Base-by-base conservation (phyloP, 2,888 invertebrate species). In the Xestia ashworthii region DNA sequence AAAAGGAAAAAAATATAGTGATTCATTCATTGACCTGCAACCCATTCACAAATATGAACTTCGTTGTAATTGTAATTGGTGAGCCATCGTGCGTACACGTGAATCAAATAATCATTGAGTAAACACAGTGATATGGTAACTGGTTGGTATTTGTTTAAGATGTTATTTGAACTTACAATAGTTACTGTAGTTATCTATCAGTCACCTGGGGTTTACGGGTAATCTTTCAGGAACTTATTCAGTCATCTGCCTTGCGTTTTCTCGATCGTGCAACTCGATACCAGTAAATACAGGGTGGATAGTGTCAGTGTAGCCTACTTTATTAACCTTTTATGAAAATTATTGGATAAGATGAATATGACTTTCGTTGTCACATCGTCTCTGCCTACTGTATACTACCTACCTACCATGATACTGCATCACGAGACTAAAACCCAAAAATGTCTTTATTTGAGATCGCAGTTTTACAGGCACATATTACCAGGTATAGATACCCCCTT, bases 1-100 rank as follows among this genome's bases (percentile, higher is more conserved):
- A 41, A 9, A 55, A 55, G 58, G 48, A 53, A 74, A 80, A 68
- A 46, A 6, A 62, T n/a, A 3, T 14, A 74, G 65, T 88, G 84
- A 88, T 22, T 84, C 87, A 88, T 64, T n/a, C 70, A 46, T 74
- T 74, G 66, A 79, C 64, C 74, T 70, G 11, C 22, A 50, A 32
- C 48, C 73, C 83, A 80, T 79, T 87, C 65, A 53, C 41, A 3
- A 82, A 55, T 55, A n/a, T 1, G 55, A n/a, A 55, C 4, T 1
- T 82, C 41, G 5, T 60, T 32, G 50, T 65, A 5, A 48, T 38
- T 32, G 71, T 66, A 78, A 76, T 82, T 81, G 76, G 80, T 81
- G 81, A 87, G 76, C 55, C 78, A 85, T 82, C 75, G 38, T 65
- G 8, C 5, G 9, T 60, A 71, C 58, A 67, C 70, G 76, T 78